phyloP scores from a whole-genome alignment of 2,888 invertebrate genomes.

The Xanthia icteritia region DNA sequence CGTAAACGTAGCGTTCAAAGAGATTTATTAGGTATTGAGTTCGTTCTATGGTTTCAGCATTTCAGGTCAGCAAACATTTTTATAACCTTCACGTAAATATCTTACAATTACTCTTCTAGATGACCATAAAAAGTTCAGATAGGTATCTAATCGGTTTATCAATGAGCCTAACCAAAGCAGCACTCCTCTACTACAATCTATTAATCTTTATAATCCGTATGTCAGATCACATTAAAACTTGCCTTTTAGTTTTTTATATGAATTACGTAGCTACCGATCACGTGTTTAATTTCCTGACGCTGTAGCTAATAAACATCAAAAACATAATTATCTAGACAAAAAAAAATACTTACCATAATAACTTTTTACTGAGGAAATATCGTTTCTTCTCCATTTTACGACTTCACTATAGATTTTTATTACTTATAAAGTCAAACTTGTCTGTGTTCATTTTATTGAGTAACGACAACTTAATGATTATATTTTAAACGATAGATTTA shows the following conservation, averaged over 20 bases:
- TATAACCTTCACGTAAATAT: slow-evolving; percentile 58
- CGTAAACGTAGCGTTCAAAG: slow-evolving; percentile 66
- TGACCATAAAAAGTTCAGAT: slow-evolving; percentile 16
- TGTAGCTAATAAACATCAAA: neutral
- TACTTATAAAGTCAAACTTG: slow-evolving; percentile 66
- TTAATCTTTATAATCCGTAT: slow-evolving; percentile 10
- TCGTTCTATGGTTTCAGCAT: slow-evolving; percentile 57
- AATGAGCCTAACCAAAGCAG: neutral
- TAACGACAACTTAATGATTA: slow-evolving; percentile 53
- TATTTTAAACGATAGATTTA: slow-evolving; percentile 51
- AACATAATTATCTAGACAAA: slow-evolving; percentile 1
- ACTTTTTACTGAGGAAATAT: slow-evolving; percentile 71
- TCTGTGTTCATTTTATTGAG: slow-evolving; percentile 76
- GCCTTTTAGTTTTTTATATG: neutral
- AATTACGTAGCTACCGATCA: neutral
- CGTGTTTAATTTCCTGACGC: neutral
- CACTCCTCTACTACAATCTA: neutral
- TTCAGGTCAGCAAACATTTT: slow-evolving; percentile 68
- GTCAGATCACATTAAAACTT: slow-evolving; percentile 11
- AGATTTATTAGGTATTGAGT: slow-evolving; percentile 72
- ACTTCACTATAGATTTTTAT: slow-evolving; percentile 70
- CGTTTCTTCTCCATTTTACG: slow-evolving; percentile 81
- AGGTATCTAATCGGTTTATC: slow-evolving; percentile 4
- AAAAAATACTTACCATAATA: slow-evolving; percentile 80
- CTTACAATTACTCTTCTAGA: slow-evolving; percentile 44